Percentiles rank a stretch among this genome's conserved stretches.
Conservation (phyloP, 2,113 vertebrate genomes). For the crab-eating macaque (Macaca fascicularis) region T2T-MFA8v1.1 NC_088391.1:31664001-31664500, state of each 20-base stretch:
- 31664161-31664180: no score
- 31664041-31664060: no score
- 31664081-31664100: no score
- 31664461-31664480: background rate
- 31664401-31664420: background rate
- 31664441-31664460: background rate
- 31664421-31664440: background rate
- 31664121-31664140: no score
- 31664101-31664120: no score
- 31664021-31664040: no score
- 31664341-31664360: background rate
- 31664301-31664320: background rate
- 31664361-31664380: background rate
- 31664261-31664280: background rate
- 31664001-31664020: no score
- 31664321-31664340: background rate
- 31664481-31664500: background rate
- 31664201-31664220: no score
- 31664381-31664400: background rate
- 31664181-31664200: no score
- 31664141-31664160: no score
- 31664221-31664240: no score
- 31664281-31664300: background rate
- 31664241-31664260: background rate
- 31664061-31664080: no score